Conservation (phyloP, 1,140 invertebrate genomes). For the Trialeurodes vaporariorum region DNA sequence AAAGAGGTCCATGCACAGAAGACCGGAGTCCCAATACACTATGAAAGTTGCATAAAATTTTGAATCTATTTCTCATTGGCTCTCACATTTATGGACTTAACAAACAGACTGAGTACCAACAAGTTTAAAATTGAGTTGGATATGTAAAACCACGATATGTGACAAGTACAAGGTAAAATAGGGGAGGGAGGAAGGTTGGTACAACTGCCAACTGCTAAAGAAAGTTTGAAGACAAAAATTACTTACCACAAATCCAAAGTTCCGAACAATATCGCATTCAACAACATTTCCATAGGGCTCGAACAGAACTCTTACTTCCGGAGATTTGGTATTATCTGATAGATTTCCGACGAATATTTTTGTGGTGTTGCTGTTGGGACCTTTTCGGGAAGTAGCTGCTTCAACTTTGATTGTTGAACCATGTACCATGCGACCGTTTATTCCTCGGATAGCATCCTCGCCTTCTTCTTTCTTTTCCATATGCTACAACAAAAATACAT, state of each 20-base stretch:
- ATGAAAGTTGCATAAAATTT: too few species aligned
- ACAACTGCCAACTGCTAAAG: too few species aligned
- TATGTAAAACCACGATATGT: too few species aligned
- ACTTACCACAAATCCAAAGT: constrained; percentile 72
- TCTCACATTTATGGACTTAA: too few species aligned
- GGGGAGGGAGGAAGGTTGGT: too few species aligned
- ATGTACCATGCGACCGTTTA: constrained; percentile 78
- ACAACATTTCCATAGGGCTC: constrained; percentile 78
- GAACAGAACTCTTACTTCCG: constrained; percentile 74
- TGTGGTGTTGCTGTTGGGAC: constrained; percentile 69
- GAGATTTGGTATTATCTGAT: constrained; percentile 75
- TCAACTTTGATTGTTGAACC: constrained; percentile 84
- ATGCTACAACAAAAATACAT: constrained; percentile 46
- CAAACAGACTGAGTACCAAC: too few species aligned
- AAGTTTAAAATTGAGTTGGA: too few species aligned
- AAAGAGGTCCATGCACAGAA: too few species aligned
- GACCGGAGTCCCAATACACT: too few species aligned
- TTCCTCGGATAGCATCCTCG: constrained; percentile 78
- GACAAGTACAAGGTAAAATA: too few species aligned
- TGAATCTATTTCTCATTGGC: too few species aligned
- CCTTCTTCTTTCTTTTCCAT: constrained; percentile 88
- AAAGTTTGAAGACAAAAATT: too few species aligned
- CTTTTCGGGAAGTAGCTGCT: constrained; percentile 73
- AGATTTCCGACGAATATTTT: constrained; percentile 86
- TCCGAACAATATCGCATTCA: constrained; percentile 81